These are phyloP conservation scores for Scolopax rusticola DNA, from an alignment of 2,797 vertebrate species.

Conservation along the genomic window DNA sequence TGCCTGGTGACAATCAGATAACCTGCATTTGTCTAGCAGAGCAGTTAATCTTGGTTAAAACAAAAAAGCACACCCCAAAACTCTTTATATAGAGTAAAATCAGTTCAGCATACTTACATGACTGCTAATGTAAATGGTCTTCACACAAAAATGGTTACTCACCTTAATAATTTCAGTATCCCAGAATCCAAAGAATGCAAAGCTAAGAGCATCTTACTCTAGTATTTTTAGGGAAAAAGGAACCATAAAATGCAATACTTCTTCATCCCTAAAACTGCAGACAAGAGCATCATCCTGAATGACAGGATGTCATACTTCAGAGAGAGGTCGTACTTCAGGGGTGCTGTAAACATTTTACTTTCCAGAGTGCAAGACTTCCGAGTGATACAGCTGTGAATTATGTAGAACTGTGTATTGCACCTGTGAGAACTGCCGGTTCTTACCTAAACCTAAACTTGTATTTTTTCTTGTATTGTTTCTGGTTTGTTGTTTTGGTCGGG, in stretches of 20 bases:
- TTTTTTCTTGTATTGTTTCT: not conserved
- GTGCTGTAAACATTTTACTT: not conserved
- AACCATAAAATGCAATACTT: not conserved
- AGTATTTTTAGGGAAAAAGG: not conserved
- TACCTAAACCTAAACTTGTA: not conserved
- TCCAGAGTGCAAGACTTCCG: not conserved
- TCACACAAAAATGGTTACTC: not conserved
- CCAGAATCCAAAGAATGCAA: not conserved
- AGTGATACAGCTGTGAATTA: not conserved
- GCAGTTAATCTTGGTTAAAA: not conserved
- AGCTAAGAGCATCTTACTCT: not conserved
- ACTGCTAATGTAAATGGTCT: not conserved
- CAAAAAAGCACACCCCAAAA: not conserved
- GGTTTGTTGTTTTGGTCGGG: not conserved
- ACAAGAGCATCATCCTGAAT: not conserved
- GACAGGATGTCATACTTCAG: not conserved
- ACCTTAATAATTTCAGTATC: not conserved
- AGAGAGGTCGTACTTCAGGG: not conserved
- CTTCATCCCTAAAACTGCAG: not conserved
- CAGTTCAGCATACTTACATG: not conserved
- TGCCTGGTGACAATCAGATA: conserved; percentile 50
- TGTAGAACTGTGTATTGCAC: rapidly evolving
- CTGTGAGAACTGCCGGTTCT: not conserved
- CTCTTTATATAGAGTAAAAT: not conserved
- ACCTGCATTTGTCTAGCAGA: not conserved